Evolutionary conservation across 2,888 invertebrate genomes (phyloP), one percentile per base, ranked within the genome.

Genomic region (Strigamia maritima): DNA sequence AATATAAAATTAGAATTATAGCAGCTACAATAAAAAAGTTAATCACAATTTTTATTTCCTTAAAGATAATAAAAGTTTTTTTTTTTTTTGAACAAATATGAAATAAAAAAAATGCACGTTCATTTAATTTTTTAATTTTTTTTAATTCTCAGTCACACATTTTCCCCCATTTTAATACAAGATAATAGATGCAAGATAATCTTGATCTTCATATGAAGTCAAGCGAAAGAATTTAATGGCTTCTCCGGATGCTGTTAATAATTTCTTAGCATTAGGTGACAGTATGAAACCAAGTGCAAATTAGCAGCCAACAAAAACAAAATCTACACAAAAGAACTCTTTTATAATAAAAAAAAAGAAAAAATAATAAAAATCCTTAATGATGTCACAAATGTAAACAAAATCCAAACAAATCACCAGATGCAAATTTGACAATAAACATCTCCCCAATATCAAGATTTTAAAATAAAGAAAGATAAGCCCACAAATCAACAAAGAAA

Each of bases 231-330:
- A 70, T 70, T 70, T 70, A 70, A 70, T 70, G 70, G 70, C 28
- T 70, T 70, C 28, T 28, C 70, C 70, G 70, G 70, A 70, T 70
- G 70, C 70, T 70, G 70, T 70, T 70, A 28, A 70, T 70, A 70
- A 70, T 70, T 70, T 70, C 70, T 70, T 70, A 28, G 70, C 70
- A 70, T 12, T 12, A 70, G 70, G 70, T 70, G 70, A 70, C 70
- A 70, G 70, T 28, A 70, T 28, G 28, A 70, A 70, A 28, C 26
- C 26, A 70, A 70, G 70, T 70, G n/a, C 26, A 70, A 70, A 70
- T 70, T 70, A 70, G 70, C 70, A 24, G 16, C 70, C 70, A 70
- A 70, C 70, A 70, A 70, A 70, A 70, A 12, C 24, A 70, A 70
- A 70, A 70, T 70, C 26, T n/a, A 28, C 14, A 26, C 28, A 70